Percentiles rank a stretch among this genome's conserved stretches.
These are phyloP conservation scores for Papilio helenus DNA, from an alignment of 1,140 invertebrate genomes.

Conservation along the genomic window DNA sequence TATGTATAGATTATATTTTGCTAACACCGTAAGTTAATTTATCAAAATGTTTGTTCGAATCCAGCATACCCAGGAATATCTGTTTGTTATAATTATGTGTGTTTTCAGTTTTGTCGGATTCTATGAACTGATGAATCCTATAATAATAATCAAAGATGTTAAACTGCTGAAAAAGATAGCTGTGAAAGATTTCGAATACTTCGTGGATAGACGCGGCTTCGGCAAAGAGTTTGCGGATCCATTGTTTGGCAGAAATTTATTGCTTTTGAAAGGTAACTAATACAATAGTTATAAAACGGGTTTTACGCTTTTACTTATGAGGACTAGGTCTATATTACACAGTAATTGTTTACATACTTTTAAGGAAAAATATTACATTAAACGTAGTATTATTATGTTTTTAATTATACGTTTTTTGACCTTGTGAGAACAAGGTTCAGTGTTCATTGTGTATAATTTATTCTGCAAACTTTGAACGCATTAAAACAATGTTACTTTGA, in stretches of 20 bases:
- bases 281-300: too few species aligned
- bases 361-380: too few species aligned
- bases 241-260: conserved; percentile 77
- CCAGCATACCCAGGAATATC: too few species aligned
- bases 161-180: conserved; percentile 83
- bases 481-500: too few species aligned
- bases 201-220: conserved; percentile 77
- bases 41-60: too few species aligned
- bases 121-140: conserved; percentile 32
- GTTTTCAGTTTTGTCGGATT: conserved; percentile 36
- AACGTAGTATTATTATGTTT: neutral
- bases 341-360: too few species aligned
- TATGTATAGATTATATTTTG: too few species aligned
- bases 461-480: neutral
- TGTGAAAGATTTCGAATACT: conserved; percentile 85
- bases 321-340: too few species aligned
- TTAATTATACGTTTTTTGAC: neutral
- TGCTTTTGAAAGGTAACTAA: conserved; percentile 72
- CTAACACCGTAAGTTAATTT: too few species aligned
- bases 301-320: too few species aligned
- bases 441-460: neutral
- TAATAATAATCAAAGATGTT: conserved; percentile 77
- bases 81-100: neutral
- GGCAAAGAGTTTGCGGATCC: conserved; percentile 18
- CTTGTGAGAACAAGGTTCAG: neutral